These are phyloP conservation scores for silkworm (Bombyx mori) DNA, from an alignment of 1,140 invertebrate species.

Conservation along the genomic window ASM3026992v2 NC_085110.1:10786001-10786500, in stretches of 20 bases:
- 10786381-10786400: slow-evolving; percentile 28
- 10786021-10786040: slow-evolving; percentile 36
- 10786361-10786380: slow-evolving; percentile 15
- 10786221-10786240: no score
- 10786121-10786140: no score
- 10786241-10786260: no score
- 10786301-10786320: background rate
- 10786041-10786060: slow-evolving; percentile 36
- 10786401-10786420: slow-evolving; percentile 23
- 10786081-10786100: no score
- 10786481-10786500: slow-evolving; percentile 26
- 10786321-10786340: slow-evolving; percentile 17
- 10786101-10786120: no score
- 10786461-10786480: slow-evolving; percentile 32
- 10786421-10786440: slow-evolving; percentile 18
- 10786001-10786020: slow-evolving; percentile 30
- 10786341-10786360: slow-evolving; percentile 15
- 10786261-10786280: no score
- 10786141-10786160: no score
- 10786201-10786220: no score
- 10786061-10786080: background rate
- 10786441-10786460: slow-evolving; percentile 23
- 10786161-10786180: no score
- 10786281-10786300: no score
- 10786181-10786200: no score